phyloP scores from a whole-genome alignment of 53 echinoderm and acorn worm species.

The Zoroaster sp. region DNA sequence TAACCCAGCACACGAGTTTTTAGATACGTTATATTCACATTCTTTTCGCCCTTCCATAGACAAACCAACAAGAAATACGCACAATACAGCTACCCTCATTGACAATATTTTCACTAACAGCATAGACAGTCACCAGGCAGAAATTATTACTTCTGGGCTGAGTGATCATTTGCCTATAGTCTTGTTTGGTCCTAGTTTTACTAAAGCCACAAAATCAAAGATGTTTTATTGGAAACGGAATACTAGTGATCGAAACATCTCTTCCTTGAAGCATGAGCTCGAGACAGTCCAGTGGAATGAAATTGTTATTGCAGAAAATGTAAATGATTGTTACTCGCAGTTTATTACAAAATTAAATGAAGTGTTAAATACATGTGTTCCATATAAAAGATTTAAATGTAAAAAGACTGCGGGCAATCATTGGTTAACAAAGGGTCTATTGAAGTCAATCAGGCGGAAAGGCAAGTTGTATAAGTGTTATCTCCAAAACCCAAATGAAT shows the following conservation, averaged over 20 bases:
- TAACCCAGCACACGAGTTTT: too few relatives aligned
- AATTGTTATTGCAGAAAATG: not conserved
- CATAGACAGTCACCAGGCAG: not conserved
- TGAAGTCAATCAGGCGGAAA: not conserved
- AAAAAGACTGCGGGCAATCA: too few relatives aligned
- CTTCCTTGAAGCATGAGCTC: too few relatives aligned
- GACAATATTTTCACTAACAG: slow-evolving; percentile 8
- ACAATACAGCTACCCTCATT: not conserved
- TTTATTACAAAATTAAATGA: not conserved
- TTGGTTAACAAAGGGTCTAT: not conserved
- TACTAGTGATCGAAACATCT: too few relatives aligned
- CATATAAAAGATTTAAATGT: not conserved
- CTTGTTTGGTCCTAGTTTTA: too few relatives aligned
- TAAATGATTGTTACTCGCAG: not conserved
- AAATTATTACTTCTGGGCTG: too few relatives aligned
- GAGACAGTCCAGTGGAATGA: not conserved
- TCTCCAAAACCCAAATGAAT: too few relatives aligned
- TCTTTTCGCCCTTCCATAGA: not conserved
- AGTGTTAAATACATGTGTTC: not conserved
- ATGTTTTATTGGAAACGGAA: too few relatives aligned
- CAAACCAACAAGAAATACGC: not conserved
- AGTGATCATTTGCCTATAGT: too few relatives aligned
- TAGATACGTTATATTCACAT: too few relatives aligned
- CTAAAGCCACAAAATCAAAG: too few relatives aligned
- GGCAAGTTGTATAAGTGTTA: not conserved